phyloP scores from a whole-genome alignment of 23 tunicate genomes.

The Phallusia fumigata region DNA sequence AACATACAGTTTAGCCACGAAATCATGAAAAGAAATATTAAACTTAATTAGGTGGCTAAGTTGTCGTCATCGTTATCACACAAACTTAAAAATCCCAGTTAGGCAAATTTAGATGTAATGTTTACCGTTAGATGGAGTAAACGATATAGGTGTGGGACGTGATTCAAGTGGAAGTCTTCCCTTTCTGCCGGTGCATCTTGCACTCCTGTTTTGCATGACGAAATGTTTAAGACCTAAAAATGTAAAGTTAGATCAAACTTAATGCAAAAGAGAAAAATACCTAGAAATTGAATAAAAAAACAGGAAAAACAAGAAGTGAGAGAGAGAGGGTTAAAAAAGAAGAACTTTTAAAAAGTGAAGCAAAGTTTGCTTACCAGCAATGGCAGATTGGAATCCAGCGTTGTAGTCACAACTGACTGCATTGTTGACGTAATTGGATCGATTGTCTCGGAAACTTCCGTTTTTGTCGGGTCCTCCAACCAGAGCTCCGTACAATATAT shows the following conservation, averaged over 20 bases:
- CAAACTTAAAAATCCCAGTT: not conserved
- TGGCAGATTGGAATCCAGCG: constrained; percentile 91
- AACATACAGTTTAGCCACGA: too few relatives aligned
- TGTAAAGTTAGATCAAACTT: too few relatives aligned
- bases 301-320: too few relatives aligned
- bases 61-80: not conserved
- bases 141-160: not conserved
- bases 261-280: too few relatives aligned
- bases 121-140: not conserved
- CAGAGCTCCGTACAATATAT: constrained; percentile 71
- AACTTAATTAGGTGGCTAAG: too few relatives aligned
- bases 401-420: constrained; percentile 89
- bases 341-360: too few relatives aligned
- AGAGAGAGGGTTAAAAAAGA: not conserved
- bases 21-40: too few relatives aligned
- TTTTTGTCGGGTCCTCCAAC: constrained; percentile 74
- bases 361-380: constrained; percentile 53
- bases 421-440: constrained; percentile 46
- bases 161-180: not conserved
- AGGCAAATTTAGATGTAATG: not conserved
- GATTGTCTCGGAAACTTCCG: constrained; percentile 50
- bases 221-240: too few relatives aligned
- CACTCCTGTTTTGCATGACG: too few relatives aligned
- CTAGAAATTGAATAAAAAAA: too few relatives aligned
- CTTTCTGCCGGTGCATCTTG: not conserved